Base-by-base conservation (phyloP, 2,797 vertebrate genomes). In the Valencia hispanica region DNA sequence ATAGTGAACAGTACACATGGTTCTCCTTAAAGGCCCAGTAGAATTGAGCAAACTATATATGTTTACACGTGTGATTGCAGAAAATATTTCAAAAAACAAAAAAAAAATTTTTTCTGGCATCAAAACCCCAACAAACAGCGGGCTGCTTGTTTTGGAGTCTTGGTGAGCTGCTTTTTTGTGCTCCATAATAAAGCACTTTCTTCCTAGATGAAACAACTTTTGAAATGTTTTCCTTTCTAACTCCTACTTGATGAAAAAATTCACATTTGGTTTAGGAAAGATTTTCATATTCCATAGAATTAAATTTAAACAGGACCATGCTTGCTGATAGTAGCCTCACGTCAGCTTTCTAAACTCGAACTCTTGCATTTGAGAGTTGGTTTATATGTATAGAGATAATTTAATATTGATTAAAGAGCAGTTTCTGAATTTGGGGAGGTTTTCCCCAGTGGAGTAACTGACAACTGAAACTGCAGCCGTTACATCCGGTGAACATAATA, bases 391-490 rank as follows among this genome's bases (percentile, higher is more conserved):
- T 8, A 72, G 12, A 72, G 36, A n/a, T 20, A 5, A 71, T 39
- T 43, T 83, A 82, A 73, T 70, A 70, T 27, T 80, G 77, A 92
- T 86, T 83, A 82, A 81, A 25, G 47, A 34, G 70, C 20, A 51
- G 72, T 57, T 81, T 85, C 34, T 65, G 73, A 77, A 81, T 55
- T 73, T 34, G 18, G 85, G 84, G 76, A 82, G 65, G 70, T 47
- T 55, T 77, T 34, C 63, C 88, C 84, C 83, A 22, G 66, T 45
- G 88, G 80, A 61, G 80, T 75, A 83, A 87, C 80, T 86, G 88
- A 89, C 88, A 88, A 70, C 68, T 68, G 34, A 39, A 66, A 20
- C 63, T 82, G 84, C 80, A 81, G 73, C 61, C 81, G 75, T 85
- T 75, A 88, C 66, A 83, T 63, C 79, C 34, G 22, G 72, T 72